Base-by-base conservation (phyloP, 2,888 invertebrate species). In the Euplexia lucipara region DNA sequence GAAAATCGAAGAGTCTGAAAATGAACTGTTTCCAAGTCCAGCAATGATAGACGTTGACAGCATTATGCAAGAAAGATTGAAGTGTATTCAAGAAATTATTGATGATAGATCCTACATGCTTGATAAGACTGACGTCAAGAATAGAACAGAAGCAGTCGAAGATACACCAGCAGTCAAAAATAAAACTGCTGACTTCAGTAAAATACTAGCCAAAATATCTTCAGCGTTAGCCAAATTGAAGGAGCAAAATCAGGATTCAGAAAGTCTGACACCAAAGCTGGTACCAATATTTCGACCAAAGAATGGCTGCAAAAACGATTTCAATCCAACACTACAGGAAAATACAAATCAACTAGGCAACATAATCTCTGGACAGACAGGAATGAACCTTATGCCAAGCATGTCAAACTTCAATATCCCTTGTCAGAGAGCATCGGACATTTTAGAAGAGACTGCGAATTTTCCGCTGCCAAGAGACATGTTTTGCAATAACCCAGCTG, bases 381-480 rank as follows among this genome's bases (percentile, higher is more conserved):
- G 35, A 62, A 60, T 54, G 10, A 75, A 69, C 12, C 57, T 71
- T 58, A 72, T 26, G 5, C 12, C 71, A 1, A 78, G 57, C 4
- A 3, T 9, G 0, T 72, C 60, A 78, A 77, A 60, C 20, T 88
- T 89, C 60, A 81, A 79, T 61, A 86, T 90, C 41, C 89, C 89
- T n/a, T 90, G 86, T 61, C 86, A 86, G 53, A 77, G 63, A 80
- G 89, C 88, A 20, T 78, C 84, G 4, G 89, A 90, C 58, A 81
- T 90, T 18, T 75, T 90, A 39, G 83, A 85, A 49, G 88, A 87
- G 56, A 76, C 83, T 9, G 72, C 70, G 0, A 61, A 63, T 34
- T 68, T 68, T 1, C 47, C 63, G 4, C 45, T 79, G 14, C 82
- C 84, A 26, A 78, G 58, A 61, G 65, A 78, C 20, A 47, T 57